Evolutionary conservation across 2,113 vertebrate species (phyloP).

Genomic region (Nerophis lumbriciformis): DNA sequence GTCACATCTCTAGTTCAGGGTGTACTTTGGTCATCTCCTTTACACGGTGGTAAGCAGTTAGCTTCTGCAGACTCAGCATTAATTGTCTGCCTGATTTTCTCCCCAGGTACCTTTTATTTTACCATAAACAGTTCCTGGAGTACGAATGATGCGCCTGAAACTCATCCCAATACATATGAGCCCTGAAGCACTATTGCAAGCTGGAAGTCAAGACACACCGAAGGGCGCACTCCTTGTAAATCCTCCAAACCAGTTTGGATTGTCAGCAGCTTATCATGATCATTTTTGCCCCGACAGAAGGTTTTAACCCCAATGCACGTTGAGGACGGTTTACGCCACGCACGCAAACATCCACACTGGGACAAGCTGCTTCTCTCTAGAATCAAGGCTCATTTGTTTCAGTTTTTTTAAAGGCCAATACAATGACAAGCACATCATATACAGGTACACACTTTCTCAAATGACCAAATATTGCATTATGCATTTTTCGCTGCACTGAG

Average conservation of each 20-base stretch:
- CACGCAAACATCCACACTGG: conserved; percentile 11
- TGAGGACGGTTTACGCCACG: conserved; percentile 15
- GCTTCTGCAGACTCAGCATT: too few relatives aligned
- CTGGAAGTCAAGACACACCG: conserved; percentile 32
- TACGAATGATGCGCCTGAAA: conserved; percentile 77
- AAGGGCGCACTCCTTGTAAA: neutral
- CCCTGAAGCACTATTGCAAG: conserved; percentile 16
- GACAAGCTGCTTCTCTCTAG: neutral
- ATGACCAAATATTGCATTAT: conserved; percentile 53
- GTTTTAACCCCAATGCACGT: neutral
- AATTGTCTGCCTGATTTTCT: neutral
- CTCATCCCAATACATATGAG: conserved; percentile 1
- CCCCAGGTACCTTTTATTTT: conserved; percentile 86
- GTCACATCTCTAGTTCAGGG: too few relatives aligned
- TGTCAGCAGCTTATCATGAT: neutral
- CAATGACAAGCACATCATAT: conserved; percentile 28
- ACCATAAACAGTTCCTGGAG: conserved; percentile 96
- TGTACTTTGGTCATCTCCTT: too few relatives aligned
- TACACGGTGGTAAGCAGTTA: too few relatives aligned
- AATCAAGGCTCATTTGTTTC: neutral
- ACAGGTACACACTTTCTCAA: conserved; percentile 13
- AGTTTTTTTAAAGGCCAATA: neutral
- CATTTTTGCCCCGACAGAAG: neutral
- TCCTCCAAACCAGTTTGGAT: conserved; percentile 2
- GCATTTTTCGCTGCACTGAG: conserved; percentile 21